Base-by-base conservation (phyloP, 2,888 invertebrate species). In the Pammene aurita region DNA sequence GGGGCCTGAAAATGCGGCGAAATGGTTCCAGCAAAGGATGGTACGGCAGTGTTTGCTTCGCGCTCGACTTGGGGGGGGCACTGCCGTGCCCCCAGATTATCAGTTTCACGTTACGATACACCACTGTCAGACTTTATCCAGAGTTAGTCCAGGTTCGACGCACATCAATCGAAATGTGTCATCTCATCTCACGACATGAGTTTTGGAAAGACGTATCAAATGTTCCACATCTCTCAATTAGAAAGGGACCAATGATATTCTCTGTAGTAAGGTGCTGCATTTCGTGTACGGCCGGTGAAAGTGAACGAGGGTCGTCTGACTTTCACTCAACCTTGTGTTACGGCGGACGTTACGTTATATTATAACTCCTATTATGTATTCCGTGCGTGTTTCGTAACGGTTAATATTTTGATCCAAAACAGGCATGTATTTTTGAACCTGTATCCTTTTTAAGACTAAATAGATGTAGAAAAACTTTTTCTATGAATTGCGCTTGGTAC, bases 281-380 rank as follows among this genome's bases (percentile, higher is more conserved):
- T 66, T 71, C 66, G 68, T 75, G 70, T 72, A 72, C 72, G 74
- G 70, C 68, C 72, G 83, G 87, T 81, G 87, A 87, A 86, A 86
- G 87, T 76, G 74, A 71, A 38, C 48, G 42, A 75, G 74, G 79
- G 77, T 81, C 78, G 38, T 79, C 78, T 77, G 83, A 88, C 88
- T 88, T 88, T 88, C 88, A 85, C 87, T 86, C 81, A 86, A 86
- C 87, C 88, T 88, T 88, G 87, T 84, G 79, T 87, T 85, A 86
- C 84, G 81, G 71, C 70, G 73, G 77, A 84, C 85, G 86, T 85
- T 84, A 86, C 78, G 72, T 81, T 80, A 81, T 83, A 82, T 80
- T 79, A 80, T 81, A 77, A 80, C 77, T 72, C 62, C 61, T 70
- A 66, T 64, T 73, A 68, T 74, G 70, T 70, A 73, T 72, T 73